Percentiles rank a stretch among this genome's conserved stretches.
These are phyloP conservation scores for Anseranas semipalmata DNA, from an alignment of 2,113 vertebrate species.

Conservation along the genomic window DNA sequence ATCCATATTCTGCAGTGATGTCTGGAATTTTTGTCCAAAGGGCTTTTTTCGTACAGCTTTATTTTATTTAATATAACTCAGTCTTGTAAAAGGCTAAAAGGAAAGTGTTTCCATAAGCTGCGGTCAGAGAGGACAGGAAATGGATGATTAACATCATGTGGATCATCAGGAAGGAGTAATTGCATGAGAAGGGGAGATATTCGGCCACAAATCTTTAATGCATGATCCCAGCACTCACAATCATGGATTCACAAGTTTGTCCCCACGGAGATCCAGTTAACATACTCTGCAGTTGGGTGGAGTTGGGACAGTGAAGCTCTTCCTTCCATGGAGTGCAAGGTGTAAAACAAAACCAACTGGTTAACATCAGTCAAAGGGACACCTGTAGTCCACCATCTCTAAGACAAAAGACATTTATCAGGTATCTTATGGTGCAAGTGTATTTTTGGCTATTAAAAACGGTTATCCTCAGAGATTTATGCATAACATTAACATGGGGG, in stretches of 20 bases:
- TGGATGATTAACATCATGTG: background rate
- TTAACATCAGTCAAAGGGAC: background rate
- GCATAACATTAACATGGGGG: background rate
- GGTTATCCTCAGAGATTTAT: background rate
- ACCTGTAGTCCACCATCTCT: background rate
- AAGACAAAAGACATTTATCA: background rate
- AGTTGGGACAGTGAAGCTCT: background rate
- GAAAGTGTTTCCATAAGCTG: background rate
- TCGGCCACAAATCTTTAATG: background rate
- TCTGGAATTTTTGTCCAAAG: background rate
- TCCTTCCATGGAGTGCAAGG: background rate
- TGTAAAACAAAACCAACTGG: background rate
- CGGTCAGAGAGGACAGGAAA: background rate
- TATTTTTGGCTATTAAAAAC: conserved; percentile 5
- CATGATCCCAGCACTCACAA: background rate
- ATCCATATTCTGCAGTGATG: background rate
- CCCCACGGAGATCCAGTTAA: background rate
- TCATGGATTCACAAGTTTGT: background rate
- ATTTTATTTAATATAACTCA: background rate
- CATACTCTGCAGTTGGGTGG: background rate
- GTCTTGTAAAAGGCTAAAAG: background rate
- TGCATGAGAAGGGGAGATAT: background rate
- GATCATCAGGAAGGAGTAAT: background rate
- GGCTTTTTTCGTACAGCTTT: background rate
- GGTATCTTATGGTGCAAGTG: background rate